A percentile compares a stretch with the other conserved stretches of the same genome.
Conservation (phyloP, 2,888 invertebrate species). For the Drosophila quinaria region DNA sequence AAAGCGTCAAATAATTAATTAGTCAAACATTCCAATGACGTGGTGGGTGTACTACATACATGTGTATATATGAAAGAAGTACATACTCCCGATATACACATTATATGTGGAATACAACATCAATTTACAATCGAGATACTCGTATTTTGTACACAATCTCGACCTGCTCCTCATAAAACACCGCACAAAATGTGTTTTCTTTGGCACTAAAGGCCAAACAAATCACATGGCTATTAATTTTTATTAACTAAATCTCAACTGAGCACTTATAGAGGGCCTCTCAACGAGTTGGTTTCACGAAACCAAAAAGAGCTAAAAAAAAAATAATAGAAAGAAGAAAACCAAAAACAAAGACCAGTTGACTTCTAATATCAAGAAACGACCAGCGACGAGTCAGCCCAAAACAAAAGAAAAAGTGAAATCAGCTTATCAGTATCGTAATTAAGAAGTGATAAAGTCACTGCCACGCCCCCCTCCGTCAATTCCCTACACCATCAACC, state of each 20-base stretch:
- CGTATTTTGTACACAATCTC: slow-evolving; percentile 48
- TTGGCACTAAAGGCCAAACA: slow-evolving; percentile 62
- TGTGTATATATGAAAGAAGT: background rate
- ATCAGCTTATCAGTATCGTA: slow-evolving; percentile 77
- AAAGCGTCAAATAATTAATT: slow-evolving; percentile 76
- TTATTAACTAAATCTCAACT: slow-evolving; percentile 75
- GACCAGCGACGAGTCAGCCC: slow-evolving; percentile 36
- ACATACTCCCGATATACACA: slow-evolving; percentile 9
- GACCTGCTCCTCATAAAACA: slow-evolving; percentile 42
- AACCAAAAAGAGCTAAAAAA: slow-evolving; percentile 21
- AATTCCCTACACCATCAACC: slow-evolving; percentile 8
- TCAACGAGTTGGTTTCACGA: slow-evolving; percentile 30
- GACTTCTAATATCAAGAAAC: slow-evolving; percentile 57
- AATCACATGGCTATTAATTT: slow-evolving; percentile 75
- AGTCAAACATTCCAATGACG: slow-evolving; percentile 44
- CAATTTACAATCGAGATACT: slow-evolving; percentile 51
- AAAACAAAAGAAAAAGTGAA: slow-evolving; percentile 53
- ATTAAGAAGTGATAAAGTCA: slow-evolving; percentile 76
- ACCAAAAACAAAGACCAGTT: slow-evolving; percentile 29
- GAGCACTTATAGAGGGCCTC: slow-evolving; percentile 51
- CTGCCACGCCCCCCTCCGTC: slow-evolving; percentile 42
- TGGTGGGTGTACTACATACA: slow-evolving; percentile 6
- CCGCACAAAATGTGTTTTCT: slow-evolving; percentile 42
- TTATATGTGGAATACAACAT: slow-evolving; percentile 35
- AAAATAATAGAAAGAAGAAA: slow-evolving; percentile 21